A percentile compares a stretch with the other conserved stretches of the same genome.
phyloP scores from a whole-genome alignment of 2,113 vertebrate genomes.

The Synchiropus splendidus region DNA sequence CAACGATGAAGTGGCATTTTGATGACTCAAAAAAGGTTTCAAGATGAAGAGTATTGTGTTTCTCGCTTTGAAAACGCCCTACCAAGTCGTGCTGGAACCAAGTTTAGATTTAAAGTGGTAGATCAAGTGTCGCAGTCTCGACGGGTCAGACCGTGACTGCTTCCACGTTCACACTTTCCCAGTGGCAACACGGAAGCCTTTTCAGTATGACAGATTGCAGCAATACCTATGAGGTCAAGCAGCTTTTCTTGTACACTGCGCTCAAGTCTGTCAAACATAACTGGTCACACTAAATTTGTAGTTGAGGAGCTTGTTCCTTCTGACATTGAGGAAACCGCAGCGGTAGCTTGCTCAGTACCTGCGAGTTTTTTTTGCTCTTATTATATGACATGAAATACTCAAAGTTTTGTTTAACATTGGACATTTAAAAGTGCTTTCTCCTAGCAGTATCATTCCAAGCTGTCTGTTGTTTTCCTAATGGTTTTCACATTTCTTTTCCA shows the following conservation, averaged over 20 bases:
- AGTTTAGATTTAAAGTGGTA: slow-evolving; percentile 37
- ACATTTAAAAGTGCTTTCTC: too few relatives aligned
- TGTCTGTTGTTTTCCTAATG: too few relatives aligned
- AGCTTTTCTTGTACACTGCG: slow-evolving; percentile 30
- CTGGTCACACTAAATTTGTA: slow-evolving; percentile 18
- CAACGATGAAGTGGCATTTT: slow-evolving; percentile 1
- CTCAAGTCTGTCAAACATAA: slow-evolving; percentile 37
- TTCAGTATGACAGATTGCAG: slow-evolving; percentile 41
- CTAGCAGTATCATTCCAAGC: not conserved
- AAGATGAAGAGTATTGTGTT: slow-evolving; percentile 12
- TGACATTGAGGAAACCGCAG: slow-evolving; percentile 17
- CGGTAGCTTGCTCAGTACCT: not conserved
- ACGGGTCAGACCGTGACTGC: slow-evolving; percentile 19
- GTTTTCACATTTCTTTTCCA: slow-evolving; percentile 37
- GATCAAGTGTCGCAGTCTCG: slow-evolving; percentile 22
- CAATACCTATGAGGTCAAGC: slow-evolving; percentile 41
- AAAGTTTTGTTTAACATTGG: not conserved
- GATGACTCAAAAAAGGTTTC: not conserved
- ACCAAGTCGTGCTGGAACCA: slow-evolving; percentile 9
- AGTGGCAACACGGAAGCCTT: slow-evolving; percentile 32
- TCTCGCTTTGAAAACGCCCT: not conserved
- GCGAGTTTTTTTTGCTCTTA: too few relatives aligned
- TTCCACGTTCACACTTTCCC: slow-evolving; percentile 35
- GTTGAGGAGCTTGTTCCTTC: slow-evolving; percentile 15
- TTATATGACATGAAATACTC: too few relatives aligned